Evolutionary conservation across 2,888 invertebrate genomes (phyloP), one percentile per base, ranked within the genome.

Genomic region (Conus canariensis): DNA sequence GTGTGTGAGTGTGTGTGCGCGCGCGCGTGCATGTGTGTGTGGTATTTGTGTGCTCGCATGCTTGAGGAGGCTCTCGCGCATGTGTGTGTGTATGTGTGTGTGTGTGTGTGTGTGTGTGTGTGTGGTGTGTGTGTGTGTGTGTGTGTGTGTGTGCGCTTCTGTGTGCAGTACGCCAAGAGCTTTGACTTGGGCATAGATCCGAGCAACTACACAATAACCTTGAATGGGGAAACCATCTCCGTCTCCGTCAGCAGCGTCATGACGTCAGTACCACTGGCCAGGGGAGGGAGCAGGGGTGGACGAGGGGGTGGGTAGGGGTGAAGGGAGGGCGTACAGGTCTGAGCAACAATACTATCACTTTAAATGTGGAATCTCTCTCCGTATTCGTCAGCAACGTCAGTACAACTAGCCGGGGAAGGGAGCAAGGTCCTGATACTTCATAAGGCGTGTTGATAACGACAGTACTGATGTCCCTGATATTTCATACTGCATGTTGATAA

Each of bases 81-180:
- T 77, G 10, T 25, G 77, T 77, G n/a, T 77, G 77, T 14, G 25
- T 64, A 7, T 64, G 64, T 10, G 16, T 70, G 19, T 85, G 58
- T 58, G 58, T 85, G 85, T 85, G 58, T 30, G 74, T 77, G 10
- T 77, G 30, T 30, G 30, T 64, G 60, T 64, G 64, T 10, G 1
- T 70, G 19, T 85, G 19, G 58, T 58, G 58, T 85, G 85, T 85
- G n/a, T 85, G 59, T 30, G 59, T 87, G 70, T 64, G 60, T 64
- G 64, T 10, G 1, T 70, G 19, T 85, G 58, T 58, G 58, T 85
- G 85, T 85, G n/a, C 12, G 74, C 19, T 22, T 74, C 22, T 85
- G 59, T 30, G 59, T 87, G 70, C 86, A 87, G 86, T 87, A 87
- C 45, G 14, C 86, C 45, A 67, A 19, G 6, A 87, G 30, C 56